Evolutionary conservation across 2,888 invertebrate genomes (phyloP).

Genomic region (Unio delphinus): DNA sequence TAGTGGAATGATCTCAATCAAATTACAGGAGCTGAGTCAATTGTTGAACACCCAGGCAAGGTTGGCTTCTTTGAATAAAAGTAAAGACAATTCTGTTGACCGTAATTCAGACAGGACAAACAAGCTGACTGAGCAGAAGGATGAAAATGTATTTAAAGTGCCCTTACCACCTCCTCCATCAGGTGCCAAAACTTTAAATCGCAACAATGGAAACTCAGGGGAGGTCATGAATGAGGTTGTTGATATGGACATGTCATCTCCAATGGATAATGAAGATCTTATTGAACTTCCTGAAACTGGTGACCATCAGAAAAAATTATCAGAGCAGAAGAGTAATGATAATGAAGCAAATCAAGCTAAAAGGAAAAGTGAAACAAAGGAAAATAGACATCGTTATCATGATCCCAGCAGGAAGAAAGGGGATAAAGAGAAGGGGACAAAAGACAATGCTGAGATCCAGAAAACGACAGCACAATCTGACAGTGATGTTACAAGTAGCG

Average conservation of each 20-base stretch:
- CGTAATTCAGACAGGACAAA: constrained; percentile 1
- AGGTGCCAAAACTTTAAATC: constrained; percentile 8
- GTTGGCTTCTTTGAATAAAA: constrained; percentile 18
- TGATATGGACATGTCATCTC: constrained; percentile 80
- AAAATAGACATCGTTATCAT: constrained; percentile 9
- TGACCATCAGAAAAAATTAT: not conserved
- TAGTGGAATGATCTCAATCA: not conserved
- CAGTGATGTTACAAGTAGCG: too few relatives aligned
- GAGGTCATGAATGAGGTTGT: constrained; percentile 74
- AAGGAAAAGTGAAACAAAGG: constrained; percentile 5
- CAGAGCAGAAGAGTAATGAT: constrained; percentile 16
- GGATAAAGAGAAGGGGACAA: constrained; percentile 8
- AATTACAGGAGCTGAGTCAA: constrained; percentile 49
- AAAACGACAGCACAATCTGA: too few relatives aligned
- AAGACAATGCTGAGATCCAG: not conserved
- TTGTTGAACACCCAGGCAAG: constrained; percentile 54
- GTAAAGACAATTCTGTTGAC: constrained; percentile 3
- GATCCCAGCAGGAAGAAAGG: constrained; percentile 7
- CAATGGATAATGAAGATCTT: constrained; percentile 59
- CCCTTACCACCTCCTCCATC: constrained; percentile 48
- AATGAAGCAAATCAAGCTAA: constrained; percentile 11
- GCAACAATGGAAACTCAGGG: constrained; percentile 25
- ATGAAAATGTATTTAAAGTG: constrained; percentile 53
- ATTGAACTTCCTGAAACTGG: constrained; percentile 49
- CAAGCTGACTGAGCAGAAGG: constrained; percentile 10